Base-by-base conservation (phyloP, 2,888 invertebrate genomes). In the Drosophila peninsularis region DNA sequence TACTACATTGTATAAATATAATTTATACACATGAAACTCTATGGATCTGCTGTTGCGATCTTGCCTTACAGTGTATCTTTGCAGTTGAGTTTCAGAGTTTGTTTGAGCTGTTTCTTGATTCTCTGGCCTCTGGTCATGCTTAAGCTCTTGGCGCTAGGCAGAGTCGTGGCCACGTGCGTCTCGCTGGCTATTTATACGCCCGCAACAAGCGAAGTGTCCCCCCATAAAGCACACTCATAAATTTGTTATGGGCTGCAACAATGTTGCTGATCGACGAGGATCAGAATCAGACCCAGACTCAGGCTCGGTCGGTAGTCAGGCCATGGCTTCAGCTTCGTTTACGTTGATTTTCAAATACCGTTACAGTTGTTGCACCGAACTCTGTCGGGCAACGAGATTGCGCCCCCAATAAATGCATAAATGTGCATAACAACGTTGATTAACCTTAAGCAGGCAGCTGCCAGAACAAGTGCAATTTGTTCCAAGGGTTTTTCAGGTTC, bases 231-330 rank as follows among this genome's bases (percentile, higher is more conserved):
- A 56, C 62, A 41, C 32, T 65, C 70, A 73, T 89, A 85, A 84
- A 86, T 74, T 57, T 80, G 76, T 70, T 82, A 80, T 72, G 63
- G 66, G 21, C n/a, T 7, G 75, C 81, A 76, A 84, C 85, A 66
- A 72, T 80, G 88, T 86, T 80, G 79, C 62, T 17, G 27, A 37
- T 27, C 44, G 11, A 24, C 24, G 42, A 17, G 32, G 30, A 21
- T 36, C 19, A 5, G 36, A 17, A 4, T 36, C 30, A 5, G 34
- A 11, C 19, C 5, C 17, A 5, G 11, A 41, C 11, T 5, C 11
- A 11, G 41, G 14, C 6, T 6, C 34, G 13, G 24, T 13, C 42
- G 6, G 44, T 44, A 21, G 24, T 7, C 42, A 24, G 27, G 27
- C 17, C 3, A 13, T 5, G n/a, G 5, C 14, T 24, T 1, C 24